These are phyloP conservation scores for Anoplopoma fimbria DNA, from an alignment of 2,113 vertebrate species.

Conservation along the genomic window DNA sequence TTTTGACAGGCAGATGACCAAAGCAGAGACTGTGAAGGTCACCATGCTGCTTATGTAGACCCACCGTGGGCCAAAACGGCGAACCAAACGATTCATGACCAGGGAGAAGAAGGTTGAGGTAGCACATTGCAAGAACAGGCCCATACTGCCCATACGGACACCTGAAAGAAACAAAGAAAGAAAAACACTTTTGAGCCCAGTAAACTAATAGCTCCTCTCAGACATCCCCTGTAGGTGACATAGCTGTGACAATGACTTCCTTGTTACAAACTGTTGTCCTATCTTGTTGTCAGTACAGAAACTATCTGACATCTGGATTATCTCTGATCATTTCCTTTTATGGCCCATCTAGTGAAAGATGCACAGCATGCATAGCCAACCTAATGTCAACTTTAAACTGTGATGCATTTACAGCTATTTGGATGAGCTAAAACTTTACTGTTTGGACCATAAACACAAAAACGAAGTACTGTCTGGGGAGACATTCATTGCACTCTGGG, in stretches of 20 bases:
- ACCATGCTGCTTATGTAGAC: conserved; percentile 86
- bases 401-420: conserved; percentile 3
- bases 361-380: background rate
- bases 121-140: conserved; percentile 86
- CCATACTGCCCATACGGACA: conserved; percentile 86
- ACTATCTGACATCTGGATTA: background rate
- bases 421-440: background rate
- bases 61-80: conserved; percentile 77
- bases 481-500: conserved; percentile 4
- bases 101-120: conserved; percentile 87
- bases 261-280: background rate
- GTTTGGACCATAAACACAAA: conserved; percentile 19
- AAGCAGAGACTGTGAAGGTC: conserved; percentile 82
- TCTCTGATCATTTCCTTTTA: background rate
- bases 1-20: conserved; percentile 83
- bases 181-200: background rate
- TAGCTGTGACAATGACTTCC: background rate
- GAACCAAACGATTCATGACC: conserved; percentile 83
- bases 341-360: background rate
- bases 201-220: background rate
- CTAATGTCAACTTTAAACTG: background rate
- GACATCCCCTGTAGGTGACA: background rate
- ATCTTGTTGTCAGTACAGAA: background rate
- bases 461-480: background rate
- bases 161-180: conserved; percentile 64